phyloP scores from a whole-genome alignment of 2,113 vertebrate species.

The Phalacrocorax carbo region DNA sequence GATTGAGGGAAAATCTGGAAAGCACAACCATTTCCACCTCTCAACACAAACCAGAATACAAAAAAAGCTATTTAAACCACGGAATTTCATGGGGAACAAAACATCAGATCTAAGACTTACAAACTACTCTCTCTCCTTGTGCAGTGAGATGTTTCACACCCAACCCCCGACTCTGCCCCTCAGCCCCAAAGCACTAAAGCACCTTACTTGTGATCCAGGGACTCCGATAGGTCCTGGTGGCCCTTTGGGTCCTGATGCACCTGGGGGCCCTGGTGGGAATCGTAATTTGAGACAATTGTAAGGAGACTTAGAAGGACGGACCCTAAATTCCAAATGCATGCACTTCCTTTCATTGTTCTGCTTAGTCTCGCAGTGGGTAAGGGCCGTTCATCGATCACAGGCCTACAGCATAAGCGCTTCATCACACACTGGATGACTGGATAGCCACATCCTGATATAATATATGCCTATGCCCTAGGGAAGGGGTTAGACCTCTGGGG shows the following conservation, averaged over 20 bases:
- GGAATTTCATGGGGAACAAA: not conserved
- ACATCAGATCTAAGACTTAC: not conserved
- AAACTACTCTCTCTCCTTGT: not conserved
- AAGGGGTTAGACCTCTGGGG: not conserved
- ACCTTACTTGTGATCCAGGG: constrained; percentile 84
- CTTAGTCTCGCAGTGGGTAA: not conserved
- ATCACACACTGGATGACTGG: not conserved
- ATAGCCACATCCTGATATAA: not conserved
- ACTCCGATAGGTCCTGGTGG: constrained; percentile 78
- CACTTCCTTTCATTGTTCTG: not conserved
- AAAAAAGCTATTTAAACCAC: not conserved
- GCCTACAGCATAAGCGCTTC: not conserved
- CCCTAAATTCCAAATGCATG: not conserved
- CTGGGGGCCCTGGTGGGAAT: constrained; percentile 74
- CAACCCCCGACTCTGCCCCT: not conserved
- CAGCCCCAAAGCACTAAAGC: not conserved
- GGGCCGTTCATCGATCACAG: not conserved
- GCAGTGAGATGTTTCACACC: not conserved
- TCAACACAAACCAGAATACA: not conserved
- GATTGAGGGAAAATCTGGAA: not conserved
- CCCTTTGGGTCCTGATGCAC: constrained; percentile 81
- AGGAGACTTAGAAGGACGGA: not conserved
- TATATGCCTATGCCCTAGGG: not conserved
- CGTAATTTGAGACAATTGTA: not conserved
- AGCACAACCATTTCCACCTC: not conserved